These are phyloP conservation scores for Amphimedon queenslandica DNA, from an alignment of 37 sponge, comb jelly and placozoan species.

Conservation along the genomic window DNA sequence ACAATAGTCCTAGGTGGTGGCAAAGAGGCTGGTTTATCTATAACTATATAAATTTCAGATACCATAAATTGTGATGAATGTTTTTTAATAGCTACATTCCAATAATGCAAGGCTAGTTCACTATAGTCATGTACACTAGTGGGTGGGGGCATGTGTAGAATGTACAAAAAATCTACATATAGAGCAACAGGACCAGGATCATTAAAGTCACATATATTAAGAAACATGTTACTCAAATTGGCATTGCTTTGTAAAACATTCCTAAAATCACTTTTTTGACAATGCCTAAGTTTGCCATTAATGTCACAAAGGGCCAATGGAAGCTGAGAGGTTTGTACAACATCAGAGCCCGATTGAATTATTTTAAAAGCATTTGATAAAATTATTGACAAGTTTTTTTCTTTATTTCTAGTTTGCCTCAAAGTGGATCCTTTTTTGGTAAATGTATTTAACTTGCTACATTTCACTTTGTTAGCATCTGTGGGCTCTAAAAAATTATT, in stretches of 20 bases:
- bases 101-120: background rate
- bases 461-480: too few relatives aligned
- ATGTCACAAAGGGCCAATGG: conserved; percentile 7
- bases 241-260: background rate
- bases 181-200: background rate
- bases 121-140: background rate
- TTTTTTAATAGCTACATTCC: background rate
- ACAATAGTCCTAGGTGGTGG: conserved; percentile 13
- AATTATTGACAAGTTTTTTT: conserved; percentile 2
- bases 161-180: conserved; percentile 10
- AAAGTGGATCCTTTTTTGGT: background rate
- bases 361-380: conserved; percentile 6
- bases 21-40: conserved; percentile 15
- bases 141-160: conserved; percentile 13
- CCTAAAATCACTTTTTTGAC: conserved; percentile 1
- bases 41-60: background rate
- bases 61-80: background rate
- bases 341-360: background rate
- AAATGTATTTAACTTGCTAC: conserved; percentile 7
- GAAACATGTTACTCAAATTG: background rate
- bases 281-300: background rate
- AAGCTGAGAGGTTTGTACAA: background rate
- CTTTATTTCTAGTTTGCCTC: conserved; percentile 7
- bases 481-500: background rate
- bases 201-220: background rate